Base-by-base conservation (phyloP, 2,797 vertebrate species). In the Limnodromus scolopaceus region DNA sequence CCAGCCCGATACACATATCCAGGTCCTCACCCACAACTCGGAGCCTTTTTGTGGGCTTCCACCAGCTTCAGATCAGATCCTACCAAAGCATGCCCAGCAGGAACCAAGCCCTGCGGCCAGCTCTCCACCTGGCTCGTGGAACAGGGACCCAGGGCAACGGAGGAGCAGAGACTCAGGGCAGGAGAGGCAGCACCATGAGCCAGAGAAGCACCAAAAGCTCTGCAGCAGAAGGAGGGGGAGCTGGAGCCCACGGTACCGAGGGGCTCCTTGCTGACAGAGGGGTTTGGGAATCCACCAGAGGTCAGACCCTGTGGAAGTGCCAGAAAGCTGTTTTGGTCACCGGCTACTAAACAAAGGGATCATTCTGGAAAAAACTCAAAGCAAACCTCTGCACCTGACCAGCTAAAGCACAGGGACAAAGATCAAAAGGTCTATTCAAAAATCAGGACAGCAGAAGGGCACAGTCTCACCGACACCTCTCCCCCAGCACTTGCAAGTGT, bases 91-190 rank as follows among this genome's bases (percentile, higher is more conserved):
- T 2, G 3, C 10, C 20, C 13, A 30, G 49, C 4, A 36, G 51
- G 34, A 64, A 58, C 15, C 23, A 64, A 71, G 49, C 32, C 55
- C 45, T 4, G n/a, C 0, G 0, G n/a, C 82, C 55, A 54, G 6
- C 27, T 43, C 68, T n/a, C 7, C 4, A 20, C 23, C 17, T 13
- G 51, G 48, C 22, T 75, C 25, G 16, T 2, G 3, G 69, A 1
- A 2, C 0, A 24, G 34, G 45, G 66, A 16, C 61, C 63, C 23
- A 10, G 36, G 10, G 12, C 38, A 10, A 16, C 0, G 1, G 19
- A 10, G 28, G 9, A 84, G 55, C 20, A 18, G 32, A 60, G 36
- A 20, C 11, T 16, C 28, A 2, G 41, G 28, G 41, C 63, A 53
- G 61, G 49, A 84, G 34, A 63, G 41, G 32, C 38, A 76, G 38